phyloP scores from a whole-genome alignment of 2,888 invertebrate genomes.

The Trimorus sp. region DNA sequence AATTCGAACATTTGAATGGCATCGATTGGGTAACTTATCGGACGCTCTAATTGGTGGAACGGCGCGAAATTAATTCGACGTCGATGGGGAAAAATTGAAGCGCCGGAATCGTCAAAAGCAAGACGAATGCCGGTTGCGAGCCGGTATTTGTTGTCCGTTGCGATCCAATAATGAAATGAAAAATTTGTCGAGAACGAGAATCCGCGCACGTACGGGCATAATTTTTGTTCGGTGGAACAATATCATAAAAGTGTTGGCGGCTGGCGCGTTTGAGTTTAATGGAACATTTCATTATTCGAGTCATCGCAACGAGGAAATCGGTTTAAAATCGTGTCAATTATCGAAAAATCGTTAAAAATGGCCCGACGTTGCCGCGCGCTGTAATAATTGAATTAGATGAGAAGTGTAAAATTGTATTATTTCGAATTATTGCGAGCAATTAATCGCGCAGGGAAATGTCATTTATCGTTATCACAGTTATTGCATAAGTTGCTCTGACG shows the following conservation, averaged over 20 bases:
- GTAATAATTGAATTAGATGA: not conserved
- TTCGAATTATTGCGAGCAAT: no score
- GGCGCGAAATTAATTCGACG: constrained; percentile 1
- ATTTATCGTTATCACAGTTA: no score
- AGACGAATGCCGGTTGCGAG: constrained; percentile 12
- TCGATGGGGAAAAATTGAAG: no score
- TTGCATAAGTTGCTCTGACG: no score
- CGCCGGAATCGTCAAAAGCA: constrained; percentile 11
- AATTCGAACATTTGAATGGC: no score
- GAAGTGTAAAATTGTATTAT: not conserved
- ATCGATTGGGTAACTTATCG: no score
- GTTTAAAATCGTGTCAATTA: constrained; percentile 8
- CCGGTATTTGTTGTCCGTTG: constrained; percentile 38
- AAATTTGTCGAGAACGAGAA: constrained; percentile 31
- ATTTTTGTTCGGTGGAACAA: constrained; percentile 20
- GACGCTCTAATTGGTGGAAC: no score
- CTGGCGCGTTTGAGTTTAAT: constrained; percentile 8
- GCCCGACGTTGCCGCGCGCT: not conserved
- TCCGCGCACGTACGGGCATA: constrained; percentile 9
- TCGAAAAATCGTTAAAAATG: constrained; percentile 1
- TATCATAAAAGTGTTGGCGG: constrained; percentile 23
- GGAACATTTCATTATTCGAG: constrained; percentile 17
- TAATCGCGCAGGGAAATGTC: no score
- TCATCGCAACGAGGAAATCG: not conserved
- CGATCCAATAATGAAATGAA: constrained; percentile 45